These are phyloP conservation scores for Takifugu flavidus DNA, from an alignment of 2,113 vertebrate species.

Conservation along the genomic window DNA sequence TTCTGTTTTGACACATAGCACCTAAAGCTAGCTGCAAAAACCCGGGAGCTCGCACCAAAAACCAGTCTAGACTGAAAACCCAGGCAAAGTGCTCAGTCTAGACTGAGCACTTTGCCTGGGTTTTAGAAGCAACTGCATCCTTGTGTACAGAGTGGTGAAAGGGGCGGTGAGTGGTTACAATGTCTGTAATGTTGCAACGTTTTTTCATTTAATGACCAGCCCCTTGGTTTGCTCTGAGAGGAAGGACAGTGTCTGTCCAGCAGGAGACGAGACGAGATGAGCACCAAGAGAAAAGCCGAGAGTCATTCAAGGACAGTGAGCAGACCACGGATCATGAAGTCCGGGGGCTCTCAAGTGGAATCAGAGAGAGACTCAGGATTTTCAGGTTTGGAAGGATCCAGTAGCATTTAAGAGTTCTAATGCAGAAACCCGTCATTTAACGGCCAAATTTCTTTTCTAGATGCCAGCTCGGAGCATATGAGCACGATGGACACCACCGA, in stretches of 20 bases:
- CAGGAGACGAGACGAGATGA: slow-evolving; percentile 51
- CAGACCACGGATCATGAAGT: slow-evolving; percentile 53
- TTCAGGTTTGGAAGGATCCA: slow-evolving; percentile 77
- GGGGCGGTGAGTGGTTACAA: not conserved
- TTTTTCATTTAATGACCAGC: slow-evolving; percentile 5
- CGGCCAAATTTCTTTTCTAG: slow-evolving; percentile 51
- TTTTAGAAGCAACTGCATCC: not conserved
- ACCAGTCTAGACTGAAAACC: no score
- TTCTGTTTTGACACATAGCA: not conserved
- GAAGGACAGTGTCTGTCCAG: slow-evolving; percentile 6
- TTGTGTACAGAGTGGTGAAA: not conserved
- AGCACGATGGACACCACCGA: slow-evolving; percentile 81
- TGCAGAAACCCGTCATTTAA: no score
- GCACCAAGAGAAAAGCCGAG: slow-evolving; percentile 63
- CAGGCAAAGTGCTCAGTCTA: not conserved
- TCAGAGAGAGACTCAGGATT: slow-evolving; percentile 91
- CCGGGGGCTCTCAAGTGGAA: slow-evolving; percentile 54
- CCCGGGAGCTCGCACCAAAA: not conserved
- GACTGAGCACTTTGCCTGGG: not conserved
- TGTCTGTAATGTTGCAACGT: not conserved
- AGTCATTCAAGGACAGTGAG: slow-evolving; percentile 28
- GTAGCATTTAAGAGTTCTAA: no score
- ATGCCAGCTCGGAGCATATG: slow-evolving; percentile 83
- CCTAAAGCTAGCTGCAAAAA: not conserved
- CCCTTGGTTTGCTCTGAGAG: slow-evolving; percentile 15